A percentile compares a stretch with the other conserved stretches of the same genome.
These are phyloP conservation scores for Nesidiocoris tenuis DNA, from an alignment of 2,888 invertebrate genomes.

Conservation along the genomic window DNA sequence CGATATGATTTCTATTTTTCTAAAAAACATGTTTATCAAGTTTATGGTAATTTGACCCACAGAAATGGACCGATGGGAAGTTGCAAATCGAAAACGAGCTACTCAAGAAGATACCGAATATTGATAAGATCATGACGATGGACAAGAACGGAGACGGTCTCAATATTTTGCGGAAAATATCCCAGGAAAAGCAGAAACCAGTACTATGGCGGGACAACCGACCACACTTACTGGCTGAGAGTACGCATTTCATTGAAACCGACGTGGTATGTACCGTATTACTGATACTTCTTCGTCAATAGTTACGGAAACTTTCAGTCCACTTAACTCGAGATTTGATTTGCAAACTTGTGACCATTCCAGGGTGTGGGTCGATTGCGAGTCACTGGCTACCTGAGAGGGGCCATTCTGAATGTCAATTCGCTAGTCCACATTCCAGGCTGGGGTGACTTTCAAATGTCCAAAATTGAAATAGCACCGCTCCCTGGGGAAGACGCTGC, in stretches of 20 bases:
- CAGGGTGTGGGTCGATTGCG: conserved; percentile 64
- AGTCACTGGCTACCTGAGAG: conserved; percentile 84
- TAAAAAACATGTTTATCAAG: not conserved
- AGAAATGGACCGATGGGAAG: conserved; percentile 68
- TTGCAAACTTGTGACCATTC: not conserved
- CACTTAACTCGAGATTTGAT: too few relatives aligned
- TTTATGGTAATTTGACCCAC: conserved; percentile 15
- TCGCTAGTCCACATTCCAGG: conserved; percentile 87
- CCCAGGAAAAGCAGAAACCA: conserved; percentile 75
- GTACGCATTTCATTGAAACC: conserved; percentile 65
- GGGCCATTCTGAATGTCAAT: conserved; percentile 81
- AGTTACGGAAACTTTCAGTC: too few relatives aligned
- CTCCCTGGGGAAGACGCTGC: conserved; percentile 64
- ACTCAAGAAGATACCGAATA: conserved; percentile 72
- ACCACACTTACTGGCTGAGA: conserved; percentile 81
- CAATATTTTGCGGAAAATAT: conserved; percentile 72
- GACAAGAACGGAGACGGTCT: conserved; percentile 75
- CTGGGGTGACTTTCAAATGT: conserved; percentile 90
- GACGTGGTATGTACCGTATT: conserved; percentile 53
- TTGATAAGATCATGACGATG: conserved; percentile 73
- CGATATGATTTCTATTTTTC: not conserved
- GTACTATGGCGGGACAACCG: conserved; percentile 76
- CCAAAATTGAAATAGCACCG: conserved; percentile 68
- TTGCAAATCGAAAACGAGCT: conserved; percentile 65
- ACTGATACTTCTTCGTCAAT: too few relatives aligned